Evolutionary conservation across 2,797 vertebrate genomes (phyloP).

Genomic region (Furcifer pardalis): DNA sequence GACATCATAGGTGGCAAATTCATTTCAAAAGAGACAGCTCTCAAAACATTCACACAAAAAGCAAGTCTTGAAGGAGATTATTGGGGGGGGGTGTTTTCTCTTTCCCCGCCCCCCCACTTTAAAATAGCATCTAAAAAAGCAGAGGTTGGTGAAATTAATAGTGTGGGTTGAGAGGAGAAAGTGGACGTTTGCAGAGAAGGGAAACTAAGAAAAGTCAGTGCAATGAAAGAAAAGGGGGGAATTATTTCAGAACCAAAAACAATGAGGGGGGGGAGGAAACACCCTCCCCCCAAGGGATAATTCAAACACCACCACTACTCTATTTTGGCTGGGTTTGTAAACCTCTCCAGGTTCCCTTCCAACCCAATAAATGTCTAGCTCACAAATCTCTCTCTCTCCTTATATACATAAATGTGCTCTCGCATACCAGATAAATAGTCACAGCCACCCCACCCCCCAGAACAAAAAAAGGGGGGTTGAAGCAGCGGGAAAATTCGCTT

Average conservation of each 20-base stretch:
- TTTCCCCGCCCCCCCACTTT: too few relatives aligned
- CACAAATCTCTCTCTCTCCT: conserved; percentile 52
- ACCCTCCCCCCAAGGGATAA: not conserved
- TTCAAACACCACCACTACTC: not conserved
- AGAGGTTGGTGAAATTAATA: too few relatives aligned
- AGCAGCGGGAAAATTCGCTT: conserved; percentile 57
- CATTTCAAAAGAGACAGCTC: conserved; percentile 67
- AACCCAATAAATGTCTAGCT: conserved; percentile 63
- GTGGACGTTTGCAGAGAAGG: conserved; percentile 64
- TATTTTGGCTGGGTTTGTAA: conserved; percentile 37
- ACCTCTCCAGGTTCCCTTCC: conserved; percentile 64
- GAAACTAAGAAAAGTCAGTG: conserved; percentile 87
- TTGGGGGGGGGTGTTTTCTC: too few relatives aligned
- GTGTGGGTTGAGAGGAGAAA: too few relatives aligned
- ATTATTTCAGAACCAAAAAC: conserved; percentile 63
- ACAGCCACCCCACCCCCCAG: too few relatives aligned
- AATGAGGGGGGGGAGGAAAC: conserved; percentile 37
- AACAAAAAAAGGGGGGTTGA: too few relatives aligned
- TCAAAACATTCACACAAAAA: too few relatives aligned
- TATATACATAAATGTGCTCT: not conserved
- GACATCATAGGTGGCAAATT: conserved; percentile 85
- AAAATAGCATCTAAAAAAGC: too few relatives aligned
- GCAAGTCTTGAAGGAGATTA: too few relatives aligned
- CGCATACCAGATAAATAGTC: conserved; percentile 76
- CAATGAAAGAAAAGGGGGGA: conserved; percentile 77